Evolutionary conservation across 2,888 invertebrate genomes (phyloP), one percentile per base, ranked within the genome.

Genomic region (Kuschelorhynchus macadamiae): DNA sequence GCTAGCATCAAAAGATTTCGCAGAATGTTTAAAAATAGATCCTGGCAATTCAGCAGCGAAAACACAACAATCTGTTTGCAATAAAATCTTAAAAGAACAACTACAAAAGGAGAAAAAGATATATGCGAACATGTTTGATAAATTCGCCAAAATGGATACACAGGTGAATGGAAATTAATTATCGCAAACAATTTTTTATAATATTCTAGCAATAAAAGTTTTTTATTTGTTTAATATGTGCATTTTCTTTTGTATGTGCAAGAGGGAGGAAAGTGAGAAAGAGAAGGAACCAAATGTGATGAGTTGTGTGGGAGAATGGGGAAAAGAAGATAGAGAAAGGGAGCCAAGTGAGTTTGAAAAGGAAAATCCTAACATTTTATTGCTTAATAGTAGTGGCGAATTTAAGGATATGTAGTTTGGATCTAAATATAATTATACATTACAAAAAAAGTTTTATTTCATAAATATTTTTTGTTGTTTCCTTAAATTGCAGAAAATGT

Each of bases 121-220:
- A 32, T 98, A 96, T 83, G 92, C 92, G 11, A 96, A 95, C 83
- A 97, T 98, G 95, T 98, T 98, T 84, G 92, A 95, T 76, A 96
- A 95, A 84, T 93, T 96, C 85, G 93, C 93, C 2, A 89, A 91
- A 75, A 89, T 88, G 82, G 93, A 94, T 85, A 87, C 88, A 81
- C 89, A 92, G 90, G 92, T 91, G 81, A 83, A 80, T 64, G 57
- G 64, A 20, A 73, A 75, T 71, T 73, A 67, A 72, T 71, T 60
- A 66, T 47, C 36, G 68, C 33, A 42, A 11, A 17, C 12, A 12
- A 25, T n/a, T 30, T n/a, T 20, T 9, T 53, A 39, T 55, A 30
- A n/a, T 42, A 55, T 42, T 55, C 7, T 25, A 25, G 25, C 3
- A 25, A 25, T 25, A 25, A 55, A 55, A 42, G 14, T 16, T 42